A percentile compares a stretch with the other conserved stretches of the same genome.
These are phyloP conservation scores for Subanguina moxae DNA, from an alignment of 1,140 invertebrate genomes.

Conservation along the genomic window DNA sequence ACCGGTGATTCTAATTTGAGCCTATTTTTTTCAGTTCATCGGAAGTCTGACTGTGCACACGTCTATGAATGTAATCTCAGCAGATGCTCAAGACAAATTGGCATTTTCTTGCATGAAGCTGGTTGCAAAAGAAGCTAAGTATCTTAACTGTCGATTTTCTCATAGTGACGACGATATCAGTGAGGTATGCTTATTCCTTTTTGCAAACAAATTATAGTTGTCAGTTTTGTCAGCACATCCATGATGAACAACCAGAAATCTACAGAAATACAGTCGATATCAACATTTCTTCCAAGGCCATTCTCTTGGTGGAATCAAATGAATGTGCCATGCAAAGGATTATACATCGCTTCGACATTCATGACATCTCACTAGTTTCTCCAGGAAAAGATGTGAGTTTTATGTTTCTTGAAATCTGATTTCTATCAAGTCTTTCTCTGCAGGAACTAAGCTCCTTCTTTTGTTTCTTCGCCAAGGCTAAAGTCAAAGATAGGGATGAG, in stretches of 20 bases:
- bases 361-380: neutral
- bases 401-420: neutral
- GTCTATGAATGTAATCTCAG: neutral
- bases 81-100: neutral
- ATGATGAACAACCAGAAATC: neutral
- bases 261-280: neutral
- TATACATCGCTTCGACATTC: neutral
- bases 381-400: neutral
- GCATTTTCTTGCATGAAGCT: neutral
- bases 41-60: neutral
- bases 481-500: neutral
- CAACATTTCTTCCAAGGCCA: constrained; percentile 1
- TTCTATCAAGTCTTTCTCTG: neutral
- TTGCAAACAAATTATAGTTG: neutral
- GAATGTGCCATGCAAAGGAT: neutral
- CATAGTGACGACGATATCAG: neutral
- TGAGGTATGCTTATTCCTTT: neutral
- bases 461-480: constrained; percentile 3
- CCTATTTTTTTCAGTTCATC: neutral
- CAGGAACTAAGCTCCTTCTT: neutral
- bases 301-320: neutral
- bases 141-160: neutral
- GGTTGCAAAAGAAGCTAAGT: neutral
- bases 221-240: neutral
- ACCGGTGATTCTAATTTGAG: too few species aligned